Evolutionary conservation across 2,113 vertebrate species (phyloP).

Genomic region (Cyanoramphus novaezelandiae): DNA sequence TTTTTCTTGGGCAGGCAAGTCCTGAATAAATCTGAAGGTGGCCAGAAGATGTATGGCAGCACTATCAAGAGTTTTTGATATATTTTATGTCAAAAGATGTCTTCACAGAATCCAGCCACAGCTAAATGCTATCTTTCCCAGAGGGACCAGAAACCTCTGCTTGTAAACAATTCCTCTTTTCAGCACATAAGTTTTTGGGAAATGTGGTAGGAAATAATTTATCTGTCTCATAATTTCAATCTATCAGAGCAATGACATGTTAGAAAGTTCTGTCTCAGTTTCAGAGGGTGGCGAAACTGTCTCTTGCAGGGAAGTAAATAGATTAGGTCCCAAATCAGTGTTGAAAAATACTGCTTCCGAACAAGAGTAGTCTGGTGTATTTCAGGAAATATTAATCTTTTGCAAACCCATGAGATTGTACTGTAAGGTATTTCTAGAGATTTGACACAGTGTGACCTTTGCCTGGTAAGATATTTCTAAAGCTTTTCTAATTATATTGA

Average conservation of each 20-base stretch:
- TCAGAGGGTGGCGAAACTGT: not conserved
- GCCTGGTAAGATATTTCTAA: not conserved
- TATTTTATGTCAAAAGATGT: not conserved
- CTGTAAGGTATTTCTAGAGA: not conserved
- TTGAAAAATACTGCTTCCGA: not conserved
- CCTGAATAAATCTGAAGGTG: not conserved
- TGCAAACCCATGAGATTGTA: not conserved
- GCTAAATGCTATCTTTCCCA: not conserved
- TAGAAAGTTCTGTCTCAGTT: not conserved
- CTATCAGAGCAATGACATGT: not conserved
- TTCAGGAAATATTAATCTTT: not conserved
- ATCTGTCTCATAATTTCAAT: not conserved
- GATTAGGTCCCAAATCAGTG: not conserved
- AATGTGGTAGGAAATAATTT: not conserved
- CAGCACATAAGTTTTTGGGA: not conserved
- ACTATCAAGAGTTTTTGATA: not conserved
- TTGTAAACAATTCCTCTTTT: not conserved
- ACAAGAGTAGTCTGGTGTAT: not conserved
- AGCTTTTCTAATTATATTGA: not conserved
- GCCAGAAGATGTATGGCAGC: not conserved
- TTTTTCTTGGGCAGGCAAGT: not conserved
- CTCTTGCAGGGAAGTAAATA: not conserved
- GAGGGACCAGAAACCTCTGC: not conserved
- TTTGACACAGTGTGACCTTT: not conserved
- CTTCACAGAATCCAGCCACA: not conserved